phyloP scores from a whole-genome alignment of 1,140 invertebrate genomes.

The Micrasema longulum region DNA sequence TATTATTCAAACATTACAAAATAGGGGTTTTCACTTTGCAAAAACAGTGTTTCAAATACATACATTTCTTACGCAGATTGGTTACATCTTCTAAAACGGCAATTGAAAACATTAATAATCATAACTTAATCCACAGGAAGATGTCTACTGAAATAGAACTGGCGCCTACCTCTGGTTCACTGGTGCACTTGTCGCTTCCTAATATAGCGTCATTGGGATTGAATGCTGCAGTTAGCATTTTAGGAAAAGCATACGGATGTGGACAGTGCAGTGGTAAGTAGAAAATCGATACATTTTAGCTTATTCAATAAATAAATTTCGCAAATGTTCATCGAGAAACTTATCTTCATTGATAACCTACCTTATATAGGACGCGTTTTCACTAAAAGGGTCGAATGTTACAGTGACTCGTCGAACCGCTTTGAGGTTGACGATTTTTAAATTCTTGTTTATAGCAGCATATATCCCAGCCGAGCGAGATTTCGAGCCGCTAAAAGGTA shows the following conservation, averaged over 20 bases:
- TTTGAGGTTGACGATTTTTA: constrained; percentile 79
- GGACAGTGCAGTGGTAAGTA: constrained; percentile 67
- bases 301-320: not conserved
- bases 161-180: constrained; percentile 61
- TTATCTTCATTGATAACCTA: constrained; percentile 62
- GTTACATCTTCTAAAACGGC: too few species aligned
- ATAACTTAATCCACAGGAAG: constrained; percentile 48
- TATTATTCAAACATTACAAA: too few species aligned
- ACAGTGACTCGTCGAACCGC: constrained; percentile 82
- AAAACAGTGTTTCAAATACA: too few species aligned
- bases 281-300: constrained; percentile 22
- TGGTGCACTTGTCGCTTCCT: constrained; percentile 66
- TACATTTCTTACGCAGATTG: too few species aligned
- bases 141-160: constrained; percentile 66
- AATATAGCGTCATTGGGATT: constrained; percentile 69
- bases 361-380: constrained; percentile 77
- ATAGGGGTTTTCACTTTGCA: too few species aligned
- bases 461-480: constrained; percentile 73
- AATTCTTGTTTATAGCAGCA: constrained; percentile 74
- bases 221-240: constrained; percentile 70
- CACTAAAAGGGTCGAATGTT: constrained; percentile 86
- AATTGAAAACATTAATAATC: too few species aligned
- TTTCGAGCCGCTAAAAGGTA: constrained; percentile 75
- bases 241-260: constrained; percentile 72
- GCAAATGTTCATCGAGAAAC: constrained; percentile 23